Conservation (phyloP, 2,797 vertebrate species). For the Chaetodon trifasciatus region DNA sequence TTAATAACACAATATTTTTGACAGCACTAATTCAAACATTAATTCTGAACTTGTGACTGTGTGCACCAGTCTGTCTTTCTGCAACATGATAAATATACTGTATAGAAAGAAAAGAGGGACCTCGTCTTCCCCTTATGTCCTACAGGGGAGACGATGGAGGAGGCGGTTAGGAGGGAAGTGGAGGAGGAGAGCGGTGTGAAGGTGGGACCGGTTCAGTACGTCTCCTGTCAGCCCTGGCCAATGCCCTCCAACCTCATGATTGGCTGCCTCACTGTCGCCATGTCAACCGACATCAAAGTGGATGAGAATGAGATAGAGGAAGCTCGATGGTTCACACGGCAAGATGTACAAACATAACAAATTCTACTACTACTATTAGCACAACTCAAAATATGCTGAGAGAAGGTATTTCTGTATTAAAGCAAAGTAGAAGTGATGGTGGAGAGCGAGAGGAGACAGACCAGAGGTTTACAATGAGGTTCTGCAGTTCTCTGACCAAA, state of each 20-base stretch:
- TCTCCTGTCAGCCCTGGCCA: constrained; percentile 96
- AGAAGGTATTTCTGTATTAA: background rate
- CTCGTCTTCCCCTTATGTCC: background rate
- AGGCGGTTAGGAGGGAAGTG: constrained; percentile 93
- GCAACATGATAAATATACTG: background rate
- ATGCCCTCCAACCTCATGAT: constrained; percentile 98
- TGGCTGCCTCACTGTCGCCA: constrained; percentile 91
- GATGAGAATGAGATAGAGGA: constrained; percentile 96
- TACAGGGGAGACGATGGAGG: constrained; percentile 93
- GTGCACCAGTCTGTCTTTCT: background rate
- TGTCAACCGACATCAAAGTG: constrained; percentile 92
- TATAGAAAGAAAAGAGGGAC: background rate
- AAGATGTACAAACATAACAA: constrained; percentile 85
- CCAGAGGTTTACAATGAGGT: too few species aligned
- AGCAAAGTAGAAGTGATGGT: background rate
- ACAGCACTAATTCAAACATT: too few species aligned
- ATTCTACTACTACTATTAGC: too few species aligned
- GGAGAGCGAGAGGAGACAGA: too few species aligned
- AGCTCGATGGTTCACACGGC: constrained; percentile 93
- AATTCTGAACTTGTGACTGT: background rate
- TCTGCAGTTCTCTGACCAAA: too few species aligned
- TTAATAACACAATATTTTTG: too few species aligned
- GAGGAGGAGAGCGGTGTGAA: constrained; percentile 93
- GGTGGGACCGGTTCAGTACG: constrained; percentile 90
- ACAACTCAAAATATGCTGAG: too few species aligned